Evolutionary conservation across 2,113 vertebrate genomes (phyloP).

Genomic region (Cebus imitator): DNA sequence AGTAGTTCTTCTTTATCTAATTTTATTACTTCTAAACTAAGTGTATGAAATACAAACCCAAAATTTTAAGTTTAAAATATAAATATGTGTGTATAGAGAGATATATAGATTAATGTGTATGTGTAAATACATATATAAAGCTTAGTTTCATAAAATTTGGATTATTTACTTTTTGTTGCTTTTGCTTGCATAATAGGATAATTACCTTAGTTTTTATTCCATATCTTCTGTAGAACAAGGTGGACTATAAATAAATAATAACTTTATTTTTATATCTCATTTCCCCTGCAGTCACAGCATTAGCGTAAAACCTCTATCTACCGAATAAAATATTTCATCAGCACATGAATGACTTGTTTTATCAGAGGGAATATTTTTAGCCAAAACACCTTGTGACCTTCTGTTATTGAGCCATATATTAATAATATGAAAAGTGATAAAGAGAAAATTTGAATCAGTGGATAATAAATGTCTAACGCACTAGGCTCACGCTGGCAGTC

Average conservation of each 20-base stretch:
- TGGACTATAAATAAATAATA: conserved; percentile 59
- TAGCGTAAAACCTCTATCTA: neutral
- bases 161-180: conserved; percentile 37
- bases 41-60: neutral
- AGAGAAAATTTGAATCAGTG: conserved; percentile 9
- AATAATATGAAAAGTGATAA: conserved; percentile 43
- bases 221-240: conserved; percentile 31
- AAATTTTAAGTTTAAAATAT: conserved; percentile 11
- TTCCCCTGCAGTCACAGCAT: conserved; percentile 3
- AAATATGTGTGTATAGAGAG: neutral
- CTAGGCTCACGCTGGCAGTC: neutral
- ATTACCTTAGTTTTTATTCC: conserved; percentile 32
- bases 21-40: conserved; percentile 17
- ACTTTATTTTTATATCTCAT: conserved; percentile 27
- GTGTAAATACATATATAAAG: neutral
- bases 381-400: conserved; percentile 32
- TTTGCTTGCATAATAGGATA: conserved; percentile 57
- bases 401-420: conserved; percentile 48
- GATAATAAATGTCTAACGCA: neutral
- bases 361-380: conserved; percentile 22
- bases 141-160: conserved; percentile 31
- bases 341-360: neutral
- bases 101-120: neutral
- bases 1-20: neutral
- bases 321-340: conserved; percentile 41